Evolutionary conservation across 2,797 vertebrate genomes (phyloP), one percentile per base, ranked within the genome.

Genomic region (Rhynchotus rufescens): DNA sequence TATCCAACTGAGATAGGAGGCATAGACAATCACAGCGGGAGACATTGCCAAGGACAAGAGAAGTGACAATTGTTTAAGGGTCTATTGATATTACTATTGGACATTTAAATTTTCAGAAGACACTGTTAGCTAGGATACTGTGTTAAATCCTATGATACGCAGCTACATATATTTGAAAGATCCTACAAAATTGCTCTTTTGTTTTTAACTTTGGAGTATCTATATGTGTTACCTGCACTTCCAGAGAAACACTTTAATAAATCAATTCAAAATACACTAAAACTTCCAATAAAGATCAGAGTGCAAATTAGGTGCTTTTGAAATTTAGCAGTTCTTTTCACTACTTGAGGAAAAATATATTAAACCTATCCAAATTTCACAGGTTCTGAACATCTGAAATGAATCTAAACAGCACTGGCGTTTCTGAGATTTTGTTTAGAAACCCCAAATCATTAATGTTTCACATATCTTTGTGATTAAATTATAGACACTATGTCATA

Each of bases 401-500:
- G 1, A 92, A 90, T 52, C 45, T 51, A 85, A 84, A 61, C n/a
- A 54, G 30, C 20, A 14, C 19, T 79, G 30, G n/a, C n/a, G 9
- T 91, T 91, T 90, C 90, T 93, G 59, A 83, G 23, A 92, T 89
- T 95, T 92, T 81, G 34, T 85, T 85, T 68, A 89, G 74, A 77
- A 80, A 84, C 20, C 66, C 28, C 38, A 86, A 67, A 82, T 88
- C 49, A 44, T 81, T 94, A 90, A 91, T 79, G 56, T 66, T 86
- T 95, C 80, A 56, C 51, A 86, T 95, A 96, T 96, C 32, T 94
- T 94, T 91, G 88, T 89, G 84, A 95, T 92, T 96, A 91, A 91
- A 94, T 93, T 95, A 93, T 86, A 96, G 93, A 93, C 78, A 91
- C 47, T 95, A 90, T 92, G 86, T 95, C 94, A 97, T 85, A 68